Base-by-base conservation (phyloP, 2,113 vertebrate species). In the Pavo muticus region DNA sequence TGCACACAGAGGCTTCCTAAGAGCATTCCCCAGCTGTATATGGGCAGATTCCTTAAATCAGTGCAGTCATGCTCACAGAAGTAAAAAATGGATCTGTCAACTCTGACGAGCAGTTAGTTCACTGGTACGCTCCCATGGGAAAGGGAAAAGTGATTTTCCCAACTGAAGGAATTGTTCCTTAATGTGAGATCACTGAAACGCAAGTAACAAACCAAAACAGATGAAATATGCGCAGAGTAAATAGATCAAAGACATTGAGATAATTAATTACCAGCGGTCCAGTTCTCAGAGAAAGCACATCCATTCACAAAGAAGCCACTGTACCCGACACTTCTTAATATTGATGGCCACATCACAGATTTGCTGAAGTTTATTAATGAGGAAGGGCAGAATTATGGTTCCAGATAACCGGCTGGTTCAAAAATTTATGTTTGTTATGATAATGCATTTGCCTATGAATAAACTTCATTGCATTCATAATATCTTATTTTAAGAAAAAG, bases 131-230 rank as follows among this genome's bases (percentile, higher is more conserved):
- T 96, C 95, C 92, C 96, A 93, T 95, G 94, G 96, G 95, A 96
- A 96, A 95, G 77, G 87, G 48, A 93, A 96, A 93, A 68, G 70
- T 86, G 78, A 76, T 79, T 95, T 95, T 96, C 95, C 91, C 91
- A 95, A 93, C 94, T 32, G 27, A 91, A 93, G 94, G 84, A 92
- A 92, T 82, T 68, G 67, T 84, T 94, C 73, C 0, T 0, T 93
- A 93, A 95, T 76, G 89, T 93, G 87, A 92, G 91, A 96, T 93
- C 88, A 94, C 82, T 94, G 92, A 94, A 92, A 96, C 93, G 92
- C 86, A 96, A 96, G 87, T 92, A 96, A 92, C 89, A 95, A 96
- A 94, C 92, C 92, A 93, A 96, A 94, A 89, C 94, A 93, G 91
- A 96, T 87, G 94, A 95, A 95, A 95, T 93, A 96, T 95, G 95